phyloP scores from a whole-genome alignment of 1,140 invertebrate genomes.

The Lerema accius region DNA sequence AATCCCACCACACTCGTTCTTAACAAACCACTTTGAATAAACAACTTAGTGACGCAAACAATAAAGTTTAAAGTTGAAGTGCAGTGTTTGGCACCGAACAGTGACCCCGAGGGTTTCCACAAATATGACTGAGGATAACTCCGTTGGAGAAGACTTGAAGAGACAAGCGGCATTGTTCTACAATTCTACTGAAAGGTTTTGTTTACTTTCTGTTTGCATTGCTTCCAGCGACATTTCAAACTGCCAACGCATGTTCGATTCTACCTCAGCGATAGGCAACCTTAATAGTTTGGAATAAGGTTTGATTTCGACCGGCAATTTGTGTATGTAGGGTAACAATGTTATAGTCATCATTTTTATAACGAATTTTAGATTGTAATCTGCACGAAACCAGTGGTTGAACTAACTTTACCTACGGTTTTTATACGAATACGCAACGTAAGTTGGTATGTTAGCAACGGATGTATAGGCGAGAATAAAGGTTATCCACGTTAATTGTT shows the following conservation, averaged over 20 bases:
- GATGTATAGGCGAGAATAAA: background rate
- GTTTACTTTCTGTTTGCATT: slow-evolving; percentile 35
- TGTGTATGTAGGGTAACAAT: background rate
- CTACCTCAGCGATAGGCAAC: background rate
- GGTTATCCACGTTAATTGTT: background rate
- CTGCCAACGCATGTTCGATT: slow-evolving; percentile 14
- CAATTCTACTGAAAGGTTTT: slow-evolving; percentile 71
- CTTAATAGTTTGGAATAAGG: slow-evolving; percentile 3
- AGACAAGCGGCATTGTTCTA: slow-evolving; percentile 75
- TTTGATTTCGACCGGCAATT: background rate
- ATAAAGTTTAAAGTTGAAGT: slow-evolving; percentile 34
- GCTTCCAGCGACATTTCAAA: background rate
- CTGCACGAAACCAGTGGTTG: background rate
- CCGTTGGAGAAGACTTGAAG: slow-evolving; percentile 69
- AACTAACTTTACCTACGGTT: slow-evolving; percentile 1
- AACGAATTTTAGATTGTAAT: slow-evolving; percentile 10
- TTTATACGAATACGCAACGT: slow-evolving; percentile 10
- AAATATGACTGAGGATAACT: slow-evolving; percentile 69
- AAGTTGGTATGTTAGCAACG: slow-evolving; percentile 4
- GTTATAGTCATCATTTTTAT: slow-evolving; percentile 7
- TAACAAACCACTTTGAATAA: slow-evolving; percentile 32
- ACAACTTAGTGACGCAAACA: slow-evolving; percentile 31
- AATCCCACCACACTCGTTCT: slow-evolving; percentile 16
- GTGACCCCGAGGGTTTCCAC: slow-evolving; percentile 48
- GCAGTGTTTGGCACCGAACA: slow-evolving; percentile 35